Conservation (phyloP, 2,113 vertebrate genomes). For the Psilopogon haemacephalus region DNA sequence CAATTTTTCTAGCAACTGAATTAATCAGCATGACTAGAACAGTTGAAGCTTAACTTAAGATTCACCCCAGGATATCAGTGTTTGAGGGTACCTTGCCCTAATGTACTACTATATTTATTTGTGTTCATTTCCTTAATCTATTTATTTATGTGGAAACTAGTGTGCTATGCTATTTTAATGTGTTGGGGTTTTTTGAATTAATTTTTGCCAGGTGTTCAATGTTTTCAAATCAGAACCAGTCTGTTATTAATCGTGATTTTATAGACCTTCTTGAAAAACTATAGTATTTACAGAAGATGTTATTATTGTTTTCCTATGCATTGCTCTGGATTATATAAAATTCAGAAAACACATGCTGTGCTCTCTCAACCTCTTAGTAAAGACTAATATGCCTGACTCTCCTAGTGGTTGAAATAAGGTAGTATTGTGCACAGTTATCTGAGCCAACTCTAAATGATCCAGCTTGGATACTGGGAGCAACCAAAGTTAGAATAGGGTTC, state of each 20-base stretch:
- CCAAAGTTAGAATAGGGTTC: neutral
- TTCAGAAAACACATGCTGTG: neutral
- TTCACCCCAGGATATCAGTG: neutral
- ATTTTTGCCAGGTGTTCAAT: neutral
- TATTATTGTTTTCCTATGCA: neutral
- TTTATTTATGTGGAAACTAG: neutral
- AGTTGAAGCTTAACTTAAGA: neutral
- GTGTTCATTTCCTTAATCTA: neutral
- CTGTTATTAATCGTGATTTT: neutral
- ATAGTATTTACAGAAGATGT: neutral
- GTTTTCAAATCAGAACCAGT: neutral
- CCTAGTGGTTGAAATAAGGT: neutral
- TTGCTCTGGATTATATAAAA: neutral
- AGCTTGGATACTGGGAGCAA: neutral
- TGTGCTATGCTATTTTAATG: neutral
- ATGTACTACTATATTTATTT: neutral
- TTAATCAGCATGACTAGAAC: neutral
- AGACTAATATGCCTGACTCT: fast-evolving
- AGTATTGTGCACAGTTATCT: neutral
- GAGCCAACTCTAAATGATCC: neutral
- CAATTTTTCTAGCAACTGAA: neutral
- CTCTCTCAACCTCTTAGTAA: neutral
- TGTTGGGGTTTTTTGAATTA: neutral
- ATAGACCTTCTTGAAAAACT: neutral
- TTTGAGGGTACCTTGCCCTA: neutral